Evolutionary conservation across 2,888 invertebrate species (phyloP).

Genomic region (Drosophila yooni): DNA sequence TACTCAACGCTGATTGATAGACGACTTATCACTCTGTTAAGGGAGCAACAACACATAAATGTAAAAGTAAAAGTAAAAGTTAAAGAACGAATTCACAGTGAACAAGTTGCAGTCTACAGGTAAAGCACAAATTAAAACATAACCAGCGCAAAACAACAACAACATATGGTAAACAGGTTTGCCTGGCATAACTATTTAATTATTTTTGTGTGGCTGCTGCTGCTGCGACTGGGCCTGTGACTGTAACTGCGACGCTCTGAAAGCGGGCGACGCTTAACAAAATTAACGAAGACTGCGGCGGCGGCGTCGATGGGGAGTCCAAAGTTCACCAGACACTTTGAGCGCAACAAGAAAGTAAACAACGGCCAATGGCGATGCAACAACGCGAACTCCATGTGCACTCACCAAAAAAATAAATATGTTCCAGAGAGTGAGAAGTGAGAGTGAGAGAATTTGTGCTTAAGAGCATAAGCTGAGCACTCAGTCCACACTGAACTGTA

Average conservation of each 20-base stretch:
- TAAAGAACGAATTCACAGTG: not conserved
- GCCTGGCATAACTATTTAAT: slow-evolving; percentile 44
- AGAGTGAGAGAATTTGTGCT: not conserved
- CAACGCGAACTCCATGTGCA: slow-evolving; percentile 38
- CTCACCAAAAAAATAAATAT: slow-evolving; percentile 4
- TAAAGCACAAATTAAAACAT: slow-evolving; percentile 2
- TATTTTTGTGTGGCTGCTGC: slow-evolving; percentile 25
- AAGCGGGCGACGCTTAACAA: slow-evolving; percentile 29
- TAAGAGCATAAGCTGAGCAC: not conserved
- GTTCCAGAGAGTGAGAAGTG: not conserved
- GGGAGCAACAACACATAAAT: slow-evolving; percentile 3
- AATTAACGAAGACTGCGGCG: slow-evolving; percentile 2
- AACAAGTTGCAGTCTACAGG: slow-evolving; percentile 17
- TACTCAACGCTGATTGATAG: not conserved
- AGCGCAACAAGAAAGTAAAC: slow-evolving; percentile 54
- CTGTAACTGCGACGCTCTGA: slow-evolving; percentile 18
- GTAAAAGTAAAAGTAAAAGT: slow-evolving; percentile 24
- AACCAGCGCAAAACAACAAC: slow-evolving; percentile 21
- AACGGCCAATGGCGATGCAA: slow-evolving; percentile 20
- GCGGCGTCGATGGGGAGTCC: slow-evolving; percentile 35
- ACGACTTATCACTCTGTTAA: not conserved
- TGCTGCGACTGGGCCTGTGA: slow-evolving; percentile 4
- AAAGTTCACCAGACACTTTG: slow-evolving; percentile 45
- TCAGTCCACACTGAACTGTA: not conserved
- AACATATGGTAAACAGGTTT: slow-evolving; percentile 60